phyloP scores from a whole-genome alignment of 2,797 vertebrate genomes.

The Pseudochirops corinnae region DNA sequence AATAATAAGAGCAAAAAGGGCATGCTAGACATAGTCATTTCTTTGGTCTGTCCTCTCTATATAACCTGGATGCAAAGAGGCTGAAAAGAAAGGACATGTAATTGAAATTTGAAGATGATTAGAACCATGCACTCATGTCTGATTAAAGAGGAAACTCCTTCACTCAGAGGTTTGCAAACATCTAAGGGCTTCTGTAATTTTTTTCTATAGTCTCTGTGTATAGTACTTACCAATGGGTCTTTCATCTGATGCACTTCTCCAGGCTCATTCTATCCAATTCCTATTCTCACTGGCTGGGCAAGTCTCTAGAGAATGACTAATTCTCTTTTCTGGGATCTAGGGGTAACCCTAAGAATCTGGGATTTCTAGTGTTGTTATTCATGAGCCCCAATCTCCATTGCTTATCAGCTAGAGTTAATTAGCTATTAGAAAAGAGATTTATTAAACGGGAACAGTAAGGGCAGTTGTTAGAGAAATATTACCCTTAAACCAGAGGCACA shows the following conservation, averaged over 20 bases:
- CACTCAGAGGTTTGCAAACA: neutral
- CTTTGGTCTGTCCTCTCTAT: neutral
- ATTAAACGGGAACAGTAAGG: neutral
- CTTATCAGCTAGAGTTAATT: neutral
- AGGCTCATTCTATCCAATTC: neutral
- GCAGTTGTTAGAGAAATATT: neutral
- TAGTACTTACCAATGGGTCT: neutral
- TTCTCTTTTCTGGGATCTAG: neutral
- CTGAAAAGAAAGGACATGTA: neutral
- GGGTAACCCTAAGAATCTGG: neutral
- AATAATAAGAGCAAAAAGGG: neutral
- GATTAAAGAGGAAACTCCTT: neutral
- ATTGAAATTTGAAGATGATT: neutral
- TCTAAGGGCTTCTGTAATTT: neutral
- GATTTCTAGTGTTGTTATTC: neutral
- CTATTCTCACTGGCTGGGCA: neutral
- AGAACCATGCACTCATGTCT: neutral
- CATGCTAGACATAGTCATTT: neutral
- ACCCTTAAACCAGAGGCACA: neutral
- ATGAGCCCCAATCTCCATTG: neutral
- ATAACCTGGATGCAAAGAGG: neutral
- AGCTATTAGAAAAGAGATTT: neutral
- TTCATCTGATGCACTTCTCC: neutral
- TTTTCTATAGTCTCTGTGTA: neutral
- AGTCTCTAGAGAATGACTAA: neutral